Percentiles rank a stretch among this genome's conserved stretches.
Conservation (phyloP, 2,888 invertebrate species). For the Metacarcinus magister region DNA sequence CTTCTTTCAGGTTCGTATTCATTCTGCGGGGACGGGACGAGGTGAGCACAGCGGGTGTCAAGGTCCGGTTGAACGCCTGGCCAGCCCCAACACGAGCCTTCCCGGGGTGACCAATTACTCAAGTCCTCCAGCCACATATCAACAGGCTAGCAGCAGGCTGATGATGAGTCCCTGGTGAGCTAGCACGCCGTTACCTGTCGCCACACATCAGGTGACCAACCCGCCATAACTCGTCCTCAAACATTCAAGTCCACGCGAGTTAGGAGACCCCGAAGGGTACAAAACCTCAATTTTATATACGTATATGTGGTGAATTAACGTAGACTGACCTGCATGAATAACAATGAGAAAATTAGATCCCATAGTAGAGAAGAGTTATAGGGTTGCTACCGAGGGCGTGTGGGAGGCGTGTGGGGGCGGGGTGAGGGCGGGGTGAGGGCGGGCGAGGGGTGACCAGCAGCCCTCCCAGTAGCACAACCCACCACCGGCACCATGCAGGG, state of each 20-base stretch:
- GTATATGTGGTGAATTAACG: not conserved
- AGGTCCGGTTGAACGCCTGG: not conserved
- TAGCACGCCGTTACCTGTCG: conserved; percentile 12
- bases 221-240: not conserved
- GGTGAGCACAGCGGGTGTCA: not conserved
- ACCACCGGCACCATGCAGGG: not conserved
- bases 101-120: not conserved
- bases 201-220: conserved; percentile 26
- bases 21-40: not conserved
- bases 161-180: not conserved
- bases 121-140: not conserved
- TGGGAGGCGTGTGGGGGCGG: not conserved
- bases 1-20: not conserved
- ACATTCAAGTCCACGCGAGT: not conserved
- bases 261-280: not conserved
- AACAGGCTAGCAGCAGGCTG: not conserved
- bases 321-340: not conserved
- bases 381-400: not conserved
- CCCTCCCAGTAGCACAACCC: not conserved
- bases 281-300: not conserved
- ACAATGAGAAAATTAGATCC: not conserved
- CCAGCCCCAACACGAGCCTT: not conserved
- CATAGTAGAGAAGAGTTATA: not conserved
- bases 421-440: not conserved
- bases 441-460: not conserved